These are phyloP conservation scores for Cheilinus undulatus DNA, from an alignment of 2,113 vertebrate genomes.

Conservation along the genomic window DNA sequence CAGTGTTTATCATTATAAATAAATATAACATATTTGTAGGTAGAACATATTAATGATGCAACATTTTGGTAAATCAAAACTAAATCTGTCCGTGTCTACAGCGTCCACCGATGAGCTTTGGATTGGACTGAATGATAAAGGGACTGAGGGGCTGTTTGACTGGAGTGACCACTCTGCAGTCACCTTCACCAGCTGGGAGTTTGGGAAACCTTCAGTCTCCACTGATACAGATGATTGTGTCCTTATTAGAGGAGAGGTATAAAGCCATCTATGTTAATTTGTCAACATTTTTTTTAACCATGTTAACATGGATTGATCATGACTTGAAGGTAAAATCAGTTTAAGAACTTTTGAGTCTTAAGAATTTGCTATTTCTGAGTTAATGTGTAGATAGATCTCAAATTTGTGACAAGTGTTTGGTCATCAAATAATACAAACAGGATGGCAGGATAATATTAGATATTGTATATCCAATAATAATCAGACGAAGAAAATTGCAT, in stretches of 20 bases:
- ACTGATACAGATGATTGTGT: slow-evolving; percentile 87
- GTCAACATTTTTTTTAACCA: too few relatives aligned
- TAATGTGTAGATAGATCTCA: too few relatives aligned
- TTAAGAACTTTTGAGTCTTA: too few relatives aligned
- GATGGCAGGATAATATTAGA: too few relatives aligned
- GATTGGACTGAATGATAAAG: slow-evolving; percentile 93
- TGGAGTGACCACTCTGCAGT: slow-evolving; percentile 92
- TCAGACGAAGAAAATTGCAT: too few relatives aligned
- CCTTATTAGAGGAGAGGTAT: slow-evolving; percentile 90
- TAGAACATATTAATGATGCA: not conserved
- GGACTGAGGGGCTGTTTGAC: slow-evolving; percentile 90
- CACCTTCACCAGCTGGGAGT: slow-evolving; percentile 89
- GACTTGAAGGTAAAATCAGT: too few relatives aligned
- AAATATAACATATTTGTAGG: not conserved
- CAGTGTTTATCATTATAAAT: not conserved
- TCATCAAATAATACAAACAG: too few relatives aligned
- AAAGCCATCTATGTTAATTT: not conserved
- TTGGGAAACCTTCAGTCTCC: slow-evolving; percentile 84
- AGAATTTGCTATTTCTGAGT: too few relatives aligned
- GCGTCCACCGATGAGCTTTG: slow-evolving; percentile 89
- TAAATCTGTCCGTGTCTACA: slow-evolving; percentile 65
- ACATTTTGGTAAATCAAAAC: not conserved
- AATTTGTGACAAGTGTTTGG: too few relatives aligned
- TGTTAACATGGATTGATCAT: too few relatives aligned
- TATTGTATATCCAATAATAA: too few relatives aligned